Evolutionary conservation across 2,113 vertebrate genomes (phyloP), one percentile per base, ranked within the genome.

Genomic region (Promerops cafer): DNA sequence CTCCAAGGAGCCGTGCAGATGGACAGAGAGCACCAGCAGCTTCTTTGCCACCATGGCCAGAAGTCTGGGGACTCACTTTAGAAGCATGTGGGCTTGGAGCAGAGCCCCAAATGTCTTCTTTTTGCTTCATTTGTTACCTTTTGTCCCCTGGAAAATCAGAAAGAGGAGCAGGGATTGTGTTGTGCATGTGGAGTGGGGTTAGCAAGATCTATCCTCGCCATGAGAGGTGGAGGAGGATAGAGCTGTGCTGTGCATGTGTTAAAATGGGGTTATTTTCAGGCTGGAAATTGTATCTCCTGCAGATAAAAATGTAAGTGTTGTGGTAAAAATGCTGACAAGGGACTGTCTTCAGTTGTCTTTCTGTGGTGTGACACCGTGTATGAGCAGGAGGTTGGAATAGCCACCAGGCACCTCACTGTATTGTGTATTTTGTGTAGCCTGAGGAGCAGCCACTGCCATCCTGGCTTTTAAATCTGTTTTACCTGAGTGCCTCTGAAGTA

Each of bases 271-370:
- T 93, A 72, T 93, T 92, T 95, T 65, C 70, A 69, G 91, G 82
- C 93, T 90, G 84, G 31, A 89, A 86, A 86, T 81, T 78, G 75
- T 66, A 74, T 88, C 88, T 90, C 56, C 19, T 56, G 68, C 75
- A n/a, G 92, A 80, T 92, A 85, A 93, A 95, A 96, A 83, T 93
- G 3, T 1, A 68, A 88, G 88, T 27, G 60, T 83, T 77, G 50
- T 21, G 83, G 79, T 70, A 88, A 86, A 94, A 95, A 87, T 24
- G 91, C 95, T 93, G 90, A 94, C 76, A 65, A 28, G 88, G 47
- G 85, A 3, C 91, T 78, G 4, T 52, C 39, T 78, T 21, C 33
- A 27, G 89, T 74, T 77, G 44, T 50, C 90, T 88, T 83, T 49
- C 47, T 2, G 0, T 56, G 12, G 88, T 1, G 79, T 60, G 88